phyloP scores from a whole-genome alignment of 2,888 invertebrate species.

The Deilephila porcellus region DNA sequence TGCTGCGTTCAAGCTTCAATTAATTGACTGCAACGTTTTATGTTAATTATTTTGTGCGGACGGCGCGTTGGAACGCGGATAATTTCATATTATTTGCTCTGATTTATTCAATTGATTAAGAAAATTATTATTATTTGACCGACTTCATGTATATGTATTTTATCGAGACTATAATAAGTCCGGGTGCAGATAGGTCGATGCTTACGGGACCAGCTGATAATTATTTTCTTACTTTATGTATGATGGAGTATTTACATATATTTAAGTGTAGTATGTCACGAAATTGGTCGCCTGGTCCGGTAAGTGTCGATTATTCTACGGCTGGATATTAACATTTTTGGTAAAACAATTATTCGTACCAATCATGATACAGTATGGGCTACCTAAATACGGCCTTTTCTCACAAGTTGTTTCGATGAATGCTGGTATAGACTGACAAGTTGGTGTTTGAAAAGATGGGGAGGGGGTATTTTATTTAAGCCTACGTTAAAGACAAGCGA shows the following conservation, averaged over 20 bases:
- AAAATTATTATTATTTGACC: too few species aligned
- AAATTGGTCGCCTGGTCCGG: neutral
- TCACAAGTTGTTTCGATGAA: too few species aligned
- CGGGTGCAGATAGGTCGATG: neutral
- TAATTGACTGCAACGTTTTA: constrained; percentile 27
- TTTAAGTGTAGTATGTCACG: too few species aligned
- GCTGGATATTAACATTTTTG: too few species aligned
- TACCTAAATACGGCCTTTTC: too few species aligned
- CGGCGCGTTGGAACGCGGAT: constrained; percentile 22
- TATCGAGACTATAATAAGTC: constrained; percentile 2
- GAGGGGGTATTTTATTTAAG: too few species aligned
- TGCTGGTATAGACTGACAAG: too few species aligned
- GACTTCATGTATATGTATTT: neutral
- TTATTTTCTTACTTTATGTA: too few species aligned
- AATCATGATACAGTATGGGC: too few species aligned
- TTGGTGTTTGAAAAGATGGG: too few species aligned
- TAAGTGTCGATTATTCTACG: neutral
- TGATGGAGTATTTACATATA: neutral
- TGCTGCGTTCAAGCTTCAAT: constrained; percentile 17
- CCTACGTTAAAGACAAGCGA: too few species aligned
- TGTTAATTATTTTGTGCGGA: constrained; percentile 25
- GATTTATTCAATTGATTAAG: neutral
- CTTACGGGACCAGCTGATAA: neutral
- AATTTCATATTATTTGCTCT: neutral
- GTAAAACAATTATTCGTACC: too few species aligned